Conservation (phyloP, 1,140 invertebrate genomes). For the Dendrolimus kikuchii region DNA sequence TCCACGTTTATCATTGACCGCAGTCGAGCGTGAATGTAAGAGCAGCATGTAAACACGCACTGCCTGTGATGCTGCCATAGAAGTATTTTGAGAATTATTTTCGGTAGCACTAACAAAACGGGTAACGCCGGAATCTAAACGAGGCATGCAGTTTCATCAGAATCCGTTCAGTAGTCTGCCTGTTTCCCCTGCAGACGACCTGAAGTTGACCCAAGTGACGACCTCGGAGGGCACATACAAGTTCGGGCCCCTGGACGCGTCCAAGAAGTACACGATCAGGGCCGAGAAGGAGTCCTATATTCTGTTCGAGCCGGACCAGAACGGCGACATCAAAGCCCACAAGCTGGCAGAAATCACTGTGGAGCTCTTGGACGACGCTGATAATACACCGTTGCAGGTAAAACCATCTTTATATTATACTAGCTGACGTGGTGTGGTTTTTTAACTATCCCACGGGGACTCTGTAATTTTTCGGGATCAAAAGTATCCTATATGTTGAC, state of each 20-base stretch:
- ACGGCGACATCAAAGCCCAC: conserved; percentile 85
- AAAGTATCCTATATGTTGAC: too few relatives aligned
- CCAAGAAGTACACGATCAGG: conserved; percentile 76
- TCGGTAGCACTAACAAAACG: too few relatives aligned
- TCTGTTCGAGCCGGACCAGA: conserved; percentile 79
- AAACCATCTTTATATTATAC: neutral
- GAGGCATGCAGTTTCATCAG: too few relatives aligned
- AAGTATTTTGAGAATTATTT: too few relatives aligned
- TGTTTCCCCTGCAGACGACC: conserved; percentile 30
- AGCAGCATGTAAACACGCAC: too few relatives aligned
- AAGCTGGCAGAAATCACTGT: conserved; percentile 94
- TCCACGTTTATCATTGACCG: too few relatives aligned
- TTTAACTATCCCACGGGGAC: too few relatives aligned
- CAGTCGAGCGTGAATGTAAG: too few relatives aligned
- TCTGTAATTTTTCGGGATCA: too few relatives aligned
- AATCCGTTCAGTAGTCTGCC: conserved; percentile 27
- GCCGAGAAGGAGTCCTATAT: conserved; percentile 93
- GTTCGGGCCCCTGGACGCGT: conserved; percentile 83
- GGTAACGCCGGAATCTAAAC: too few relatives aligned
- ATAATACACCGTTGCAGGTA: conserved; percentile 76
- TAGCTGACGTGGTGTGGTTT: too few relatives aligned
- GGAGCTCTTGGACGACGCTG: conserved; percentile 79
- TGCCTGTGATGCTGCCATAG: too few relatives aligned
- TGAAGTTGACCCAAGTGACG: conserved; percentile 45
- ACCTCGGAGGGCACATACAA: conserved; percentile 80